These are phyloP conservation scores for Bicyclus anynana DNA, from an alignment of 1,140 invertebrate species.

Conservation along the genomic window DNA sequence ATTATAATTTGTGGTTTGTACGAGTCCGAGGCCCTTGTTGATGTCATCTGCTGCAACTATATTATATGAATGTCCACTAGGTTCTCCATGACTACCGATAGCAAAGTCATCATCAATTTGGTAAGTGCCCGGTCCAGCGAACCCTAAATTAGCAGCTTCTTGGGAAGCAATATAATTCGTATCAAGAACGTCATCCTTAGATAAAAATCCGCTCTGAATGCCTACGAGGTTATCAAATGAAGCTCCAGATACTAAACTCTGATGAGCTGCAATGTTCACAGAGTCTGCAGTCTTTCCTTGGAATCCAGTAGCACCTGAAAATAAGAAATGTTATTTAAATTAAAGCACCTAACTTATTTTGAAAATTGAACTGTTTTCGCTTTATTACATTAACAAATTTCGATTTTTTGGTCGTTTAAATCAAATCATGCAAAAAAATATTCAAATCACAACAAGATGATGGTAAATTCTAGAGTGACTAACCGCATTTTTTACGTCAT, in stretches of 20 bases:
- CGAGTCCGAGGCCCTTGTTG: constrained; percentile 24
- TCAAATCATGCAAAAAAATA: no score
- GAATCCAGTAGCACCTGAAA: constrained; percentile 64
- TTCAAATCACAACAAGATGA: no score
- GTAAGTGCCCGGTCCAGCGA: constrained; percentile 27
- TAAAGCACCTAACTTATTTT: no score
- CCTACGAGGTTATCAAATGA: constrained; percentile 66
- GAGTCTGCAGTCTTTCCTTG: constrained; percentile 69
- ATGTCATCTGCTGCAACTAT: constrained; percentile 29
- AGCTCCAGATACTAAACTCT: constrained; percentile 67
- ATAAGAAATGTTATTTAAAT: neutral
- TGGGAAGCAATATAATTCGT: constrained; percentile 59
- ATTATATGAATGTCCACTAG: constrained; percentile 33
- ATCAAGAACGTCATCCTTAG: constrained; percentile 46
- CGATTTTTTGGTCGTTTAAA: no score
- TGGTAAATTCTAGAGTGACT: no score
- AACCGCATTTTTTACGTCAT: no score
- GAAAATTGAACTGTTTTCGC: no score
- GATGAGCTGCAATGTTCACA: constrained; percentile 70
- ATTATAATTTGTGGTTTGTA: constrained; percentile 46
- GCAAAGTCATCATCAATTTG: constrained; percentile 27
- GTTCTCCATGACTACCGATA: constrained; percentile 26
- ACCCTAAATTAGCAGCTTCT: constrained; percentile 39
- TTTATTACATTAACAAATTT: no score
- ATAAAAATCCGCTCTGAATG: constrained; percentile 63